These are phyloP conservation scores for Drosophila lini DNA, from an alignment of 1,140 invertebrate genomes.

Conservation along the genomic window DNA sequence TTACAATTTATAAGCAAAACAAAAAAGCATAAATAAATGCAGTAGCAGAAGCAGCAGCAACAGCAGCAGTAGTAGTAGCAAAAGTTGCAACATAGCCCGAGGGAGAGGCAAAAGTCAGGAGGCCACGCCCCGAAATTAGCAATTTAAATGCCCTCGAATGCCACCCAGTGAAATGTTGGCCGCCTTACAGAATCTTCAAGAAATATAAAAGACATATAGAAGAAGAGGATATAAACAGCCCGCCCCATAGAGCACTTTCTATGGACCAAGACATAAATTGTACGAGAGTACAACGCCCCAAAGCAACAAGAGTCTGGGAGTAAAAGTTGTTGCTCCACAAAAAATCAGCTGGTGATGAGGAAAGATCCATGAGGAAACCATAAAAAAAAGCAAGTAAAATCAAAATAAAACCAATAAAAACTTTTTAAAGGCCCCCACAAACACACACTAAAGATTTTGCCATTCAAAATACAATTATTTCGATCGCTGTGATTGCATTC, in stretches of 20 bases:
- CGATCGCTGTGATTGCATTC: conserved; percentile 59
- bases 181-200: conserved; percentile 14
- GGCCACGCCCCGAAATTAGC: conserved; percentile 54
- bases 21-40: conserved; percentile 62
- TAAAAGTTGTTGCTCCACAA: conserved; percentile 57
- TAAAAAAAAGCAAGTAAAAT: conserved; percentile 1
- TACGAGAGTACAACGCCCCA: conserved; percentile 20
- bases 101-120: conserved; percentile 28
- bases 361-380: conserved; percentile 9
- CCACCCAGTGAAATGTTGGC: conserved; percentile 25
- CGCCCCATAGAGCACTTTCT: conserved; percentile 51
- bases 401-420: conserved; percentile 15
- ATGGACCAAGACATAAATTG: conserved; percentile 31
- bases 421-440: neutral
- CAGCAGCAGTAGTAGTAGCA: neutral
- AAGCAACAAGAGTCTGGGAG: conserved; percentile 19
- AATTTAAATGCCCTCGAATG: conserved; percentile 50
- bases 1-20: conserved; percentile 61
- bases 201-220: conserved; percentile 5
- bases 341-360: conserved; percentile 24
- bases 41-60: conserved; percentile 15
- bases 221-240: conserved; percentile 5
- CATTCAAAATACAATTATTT: conserved; percentile 59
- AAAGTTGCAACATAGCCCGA: conserved; percentile 18
- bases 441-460: conserved; percentile 38